Percentiles rank a stretch among this genome's conserved stretches.
phyloP scores from a whole-genome alignment of 2,113 vertebrate species.

The Ctenodactylus gundi region DNA sequence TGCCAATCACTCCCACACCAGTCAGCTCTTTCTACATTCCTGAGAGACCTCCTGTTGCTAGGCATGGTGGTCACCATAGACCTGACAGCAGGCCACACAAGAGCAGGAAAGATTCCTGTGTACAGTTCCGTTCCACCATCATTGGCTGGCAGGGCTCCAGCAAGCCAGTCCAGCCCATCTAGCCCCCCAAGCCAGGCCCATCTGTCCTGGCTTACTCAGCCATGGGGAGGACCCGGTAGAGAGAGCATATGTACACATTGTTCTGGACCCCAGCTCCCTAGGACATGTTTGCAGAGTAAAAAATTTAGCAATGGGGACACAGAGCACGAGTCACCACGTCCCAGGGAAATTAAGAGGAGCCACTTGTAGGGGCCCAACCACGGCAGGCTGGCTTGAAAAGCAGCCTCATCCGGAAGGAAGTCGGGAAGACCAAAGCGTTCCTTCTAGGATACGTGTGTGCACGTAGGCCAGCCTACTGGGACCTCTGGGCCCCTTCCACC shows the following conservation, averaged over 20 bases:
- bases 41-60: neutral
- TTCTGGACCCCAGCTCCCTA: neutral
- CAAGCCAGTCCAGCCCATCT: too few species aligned
- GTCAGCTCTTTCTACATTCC: neutral
- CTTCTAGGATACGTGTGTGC: neutral
- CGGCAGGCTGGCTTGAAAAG: neutral
- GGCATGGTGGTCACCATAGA: neutral
- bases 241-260: neutral
- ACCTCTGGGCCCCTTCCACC: neutral
- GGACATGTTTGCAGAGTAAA: neutral
- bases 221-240: fast-evolving
- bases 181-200: neutral
- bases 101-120: neutral
- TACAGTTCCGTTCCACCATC: neutral
- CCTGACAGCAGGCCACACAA: neutral
- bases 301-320: neutral
- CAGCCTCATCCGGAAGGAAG: neutral
- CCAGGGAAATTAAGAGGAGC: neutral
- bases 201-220: neutral
- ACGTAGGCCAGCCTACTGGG: neutral
- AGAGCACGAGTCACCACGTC: neutral
- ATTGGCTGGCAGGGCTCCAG: neutral
- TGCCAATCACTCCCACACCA: neutral
- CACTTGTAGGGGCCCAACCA: fast-evolving
- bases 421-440: neutral